Conservation (phyloP, 2,113 vertebrate species). For the Apteryx mantelli region DNA sequence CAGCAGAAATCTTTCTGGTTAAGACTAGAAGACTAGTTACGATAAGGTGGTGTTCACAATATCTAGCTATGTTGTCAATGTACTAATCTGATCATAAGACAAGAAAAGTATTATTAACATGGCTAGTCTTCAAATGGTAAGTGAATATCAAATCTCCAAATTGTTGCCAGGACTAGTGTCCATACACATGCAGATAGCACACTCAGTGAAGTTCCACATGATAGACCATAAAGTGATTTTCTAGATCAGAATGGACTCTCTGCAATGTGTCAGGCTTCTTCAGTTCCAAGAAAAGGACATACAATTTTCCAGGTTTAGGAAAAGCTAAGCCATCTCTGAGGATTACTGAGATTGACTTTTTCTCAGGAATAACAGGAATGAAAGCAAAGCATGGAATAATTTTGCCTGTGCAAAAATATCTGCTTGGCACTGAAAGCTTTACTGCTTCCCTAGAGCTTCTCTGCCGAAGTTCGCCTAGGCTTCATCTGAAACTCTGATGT, state of each 20-base stretch:
- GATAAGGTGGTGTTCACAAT: background rate
- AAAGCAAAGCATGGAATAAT: background rate
- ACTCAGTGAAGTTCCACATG: rapidly evolving
- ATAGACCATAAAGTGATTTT: background rate
- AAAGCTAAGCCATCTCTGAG: background rate
- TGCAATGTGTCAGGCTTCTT: too few relatives aligned
- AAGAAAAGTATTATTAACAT: background rate
- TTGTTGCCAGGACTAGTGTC: background rate
- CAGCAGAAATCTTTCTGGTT: background rate
- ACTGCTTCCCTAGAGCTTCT: background rate
- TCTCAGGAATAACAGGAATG: background rate
- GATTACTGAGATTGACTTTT: background rate
- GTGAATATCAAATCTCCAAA: background rate
- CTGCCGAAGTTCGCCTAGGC: background rate
- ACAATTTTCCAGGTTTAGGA: background rate
- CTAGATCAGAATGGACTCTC: background rate
- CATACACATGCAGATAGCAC: background rate
- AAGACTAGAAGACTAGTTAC: background rate
- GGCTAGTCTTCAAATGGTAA: background rate
- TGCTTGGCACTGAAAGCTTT: background rate
- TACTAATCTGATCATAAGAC: too few relatives aligned
- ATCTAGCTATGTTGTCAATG: background rate
- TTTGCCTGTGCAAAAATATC: background rate
- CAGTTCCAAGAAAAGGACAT: background rate
- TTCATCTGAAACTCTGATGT: background rate